Evolutionary conservation across 1,140 invertebrate genomes (phyloP), one percentile per base, ranked within the genome.

Genomic region (Lasioglossum albipes): DNA sequence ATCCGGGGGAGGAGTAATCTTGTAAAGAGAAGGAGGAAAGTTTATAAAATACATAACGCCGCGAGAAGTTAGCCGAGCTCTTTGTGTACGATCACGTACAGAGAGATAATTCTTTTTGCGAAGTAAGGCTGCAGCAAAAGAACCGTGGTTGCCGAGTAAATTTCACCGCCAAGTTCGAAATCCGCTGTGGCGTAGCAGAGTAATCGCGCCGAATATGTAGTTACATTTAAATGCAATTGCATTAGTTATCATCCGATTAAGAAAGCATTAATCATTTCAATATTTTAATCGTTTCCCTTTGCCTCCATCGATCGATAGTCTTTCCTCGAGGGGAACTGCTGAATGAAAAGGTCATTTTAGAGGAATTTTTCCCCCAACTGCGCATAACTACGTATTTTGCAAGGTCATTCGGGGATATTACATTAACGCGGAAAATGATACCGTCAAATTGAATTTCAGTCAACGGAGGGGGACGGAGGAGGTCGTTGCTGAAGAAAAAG

Each of bases 21-120:
- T 16, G 42, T 22, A 18, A 65, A 10, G 22, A 42, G 6, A 16
- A 13, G 65, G 10, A 13, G 57, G 42, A 45, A 76, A 67, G 74
- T 76, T 76, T 2, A 41, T 45, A 59, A 77, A 69, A 42, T 16
- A 36, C 45, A 20, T 54, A 54, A 36, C 16, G 5, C 18, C 18
- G 20, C 16, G 18, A 6, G 18, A 49, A 74, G 42, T 74, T 74
- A 5, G 70, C 4, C n/a, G 16, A 57, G 52, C 5, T 22, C 41
- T 18, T 49, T 49, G 45, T 6, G 18, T 13, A 42, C 57, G 64
- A 66, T 7, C 36, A 49, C 22, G 66, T 59, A 76, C 68, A 77
- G 61, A 41, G 41, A 77, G 66, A 77, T 77, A 45, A 77, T 77
- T 52, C 57, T 61, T 68, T 70, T 77, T 18, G 31, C 41, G 41